A percentile compares a stretch with the other conserved stretches of the same genome.
These are phyloP conservation scores for Catostylus mosaicus DNA, from an alignment of 30 jellyfish, hydroid and myxozoan genomes.

Conservation along the genomic window DNA sequence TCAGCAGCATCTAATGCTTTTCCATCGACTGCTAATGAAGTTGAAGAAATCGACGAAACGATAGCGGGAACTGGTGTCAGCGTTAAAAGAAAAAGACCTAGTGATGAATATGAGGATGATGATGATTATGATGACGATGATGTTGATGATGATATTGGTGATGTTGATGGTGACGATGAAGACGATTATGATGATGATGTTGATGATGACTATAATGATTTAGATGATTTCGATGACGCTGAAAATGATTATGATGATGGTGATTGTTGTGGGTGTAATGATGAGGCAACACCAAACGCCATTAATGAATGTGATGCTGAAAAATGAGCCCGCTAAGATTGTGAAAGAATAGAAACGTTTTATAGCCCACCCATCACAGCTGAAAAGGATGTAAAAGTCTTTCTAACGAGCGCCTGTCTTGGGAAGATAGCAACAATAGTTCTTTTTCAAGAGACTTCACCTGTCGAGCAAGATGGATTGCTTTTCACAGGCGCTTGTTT, in stretches of 20 bases:
- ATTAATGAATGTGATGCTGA: background rate
- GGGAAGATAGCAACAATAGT: no score
- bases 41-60: background rate
- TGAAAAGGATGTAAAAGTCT: no score
- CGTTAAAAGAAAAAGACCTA: constrained; percentile 53
- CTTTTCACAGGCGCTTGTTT: no score
- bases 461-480: no score
- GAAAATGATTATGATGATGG: background rate
- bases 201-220: constrained; percentile 1
- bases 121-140: constrained; percentile 29
- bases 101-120: constrained; percentile 7
- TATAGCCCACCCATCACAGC: no score
- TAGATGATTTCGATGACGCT: background rate
- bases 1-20: background rate
- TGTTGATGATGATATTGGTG: constrained; percentile 5
- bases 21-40: constrained; percentile 11
- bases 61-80: constrained; percentile 31
- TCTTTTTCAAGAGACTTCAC: no score
- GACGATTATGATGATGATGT: constrained; percentile 1
- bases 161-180: background rate
- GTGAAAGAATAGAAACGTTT: no score
- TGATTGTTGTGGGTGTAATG: background rate
- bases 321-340: no score
- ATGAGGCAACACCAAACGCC: background rate
- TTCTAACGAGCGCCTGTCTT: no score